Evolutionary conservation across 37 sponge, comb jelly and placozoan species (phyloP).

Genomic region (Geodia barretti): DNA sequence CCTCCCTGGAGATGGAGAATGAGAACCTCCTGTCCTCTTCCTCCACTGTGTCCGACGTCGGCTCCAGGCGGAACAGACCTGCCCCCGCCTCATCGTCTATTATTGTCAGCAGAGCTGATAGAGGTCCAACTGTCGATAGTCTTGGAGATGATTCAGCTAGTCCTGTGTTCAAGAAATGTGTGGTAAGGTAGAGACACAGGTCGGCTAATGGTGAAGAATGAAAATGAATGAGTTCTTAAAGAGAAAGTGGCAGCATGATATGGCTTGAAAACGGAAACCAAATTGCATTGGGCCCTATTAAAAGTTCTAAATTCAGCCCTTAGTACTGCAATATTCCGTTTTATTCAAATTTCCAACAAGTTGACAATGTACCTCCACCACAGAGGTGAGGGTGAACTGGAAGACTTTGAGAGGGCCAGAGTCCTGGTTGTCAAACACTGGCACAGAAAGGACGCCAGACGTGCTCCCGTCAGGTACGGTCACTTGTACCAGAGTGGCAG

Average conservation of each 20-base stretch:
- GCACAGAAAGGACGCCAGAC: slow-evolving; percentile 43
- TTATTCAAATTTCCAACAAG: too few relatives aligned
- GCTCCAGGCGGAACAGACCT: slow-evolving; percentile 59
- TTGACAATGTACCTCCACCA: slow-evolving; percentile 11
- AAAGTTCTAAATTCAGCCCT: too few relatives aligned
- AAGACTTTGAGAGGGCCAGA: slow-evolving; percentile 56
- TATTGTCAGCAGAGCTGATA: slow-evolving; percentile 46
- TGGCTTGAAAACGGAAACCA: too few relatives aligned
- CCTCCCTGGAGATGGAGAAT: slow-evolving; percentile 20
- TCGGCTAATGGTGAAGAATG: too few relatives aligned
- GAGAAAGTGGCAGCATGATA: too few relatives aligned
- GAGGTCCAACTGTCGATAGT: slow-evolving; percentile 23
- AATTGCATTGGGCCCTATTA: too few relatives aligned
- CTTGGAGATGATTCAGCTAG: slow-evolving; percentile 45
- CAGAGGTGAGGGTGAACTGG: slow-evolving; percentile 48
- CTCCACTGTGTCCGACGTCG: slow-evolving; percentile 33
- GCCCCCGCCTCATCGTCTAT: slow-evolving; percentile 77
- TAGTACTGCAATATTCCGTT: too few relatives aligned
- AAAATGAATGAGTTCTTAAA: too few relatives aligned
- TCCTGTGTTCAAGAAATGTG: not conserved
- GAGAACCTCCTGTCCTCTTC: slow-evolving; percentile 15
- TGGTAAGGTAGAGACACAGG: not conserved
- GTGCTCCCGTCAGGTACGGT: slow-evolving; percentile 59
- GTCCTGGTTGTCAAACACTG: slow-evolving; percentile 44
- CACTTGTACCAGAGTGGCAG: slow-evolving; percentile 11